Evolutionary conservation across 1,140 invertebrate genomes (phyloP), one percentile per base, ranked within the genome.

Genomic region (Leptopilina clavipes): DNA sequence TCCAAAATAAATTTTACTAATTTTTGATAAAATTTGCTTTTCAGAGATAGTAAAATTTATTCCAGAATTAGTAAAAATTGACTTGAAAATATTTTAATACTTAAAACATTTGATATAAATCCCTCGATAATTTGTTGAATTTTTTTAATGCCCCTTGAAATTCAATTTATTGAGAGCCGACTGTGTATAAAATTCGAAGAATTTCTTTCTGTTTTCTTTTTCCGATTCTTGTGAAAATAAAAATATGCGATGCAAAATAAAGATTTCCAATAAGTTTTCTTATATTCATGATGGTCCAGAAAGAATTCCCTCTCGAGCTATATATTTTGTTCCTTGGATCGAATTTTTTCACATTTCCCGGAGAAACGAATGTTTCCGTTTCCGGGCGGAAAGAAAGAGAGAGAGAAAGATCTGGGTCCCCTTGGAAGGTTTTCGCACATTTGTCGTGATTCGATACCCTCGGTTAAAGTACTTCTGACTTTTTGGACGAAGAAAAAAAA

Each of bases 331-430:
- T 22, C 14, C 59, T 65, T n/a, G 22, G 25, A 31, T 65, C 12
- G 59, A 31, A 22, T 65, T 65, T 65, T 65, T 65, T 65, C 31
- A 22, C 59, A 65, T 65, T 65, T 65, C 59, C 59, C 59, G 59
- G 25, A 31, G 59, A 65, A 65, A 65, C 59, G 59, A 65, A 65
- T 25, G 59, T 65, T 65, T 65, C 59, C 59, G 59, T 37, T 37
- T 65, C 59, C 59, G 59, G 22, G 10, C 59, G 59, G 22, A 37
- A 65, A 65, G 59, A 22, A 31, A 31, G 25, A 2, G 25, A 31
- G 25, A 65, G 59, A 8, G 37, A 31, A 22, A 65, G 59, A n/a
- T n/a, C n/a, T n/a, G n/a, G 59, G 59, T 65, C 25, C 59, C 37
- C 14, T 19, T 65, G 12, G 25, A 65, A 65, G 25, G 59, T 37